These are phyloP conservation scores for Umimayanthus kanabou DNA, from an alignment of 92 coral and sea anemone genomes.

Conservation along the genomic window DNA sequence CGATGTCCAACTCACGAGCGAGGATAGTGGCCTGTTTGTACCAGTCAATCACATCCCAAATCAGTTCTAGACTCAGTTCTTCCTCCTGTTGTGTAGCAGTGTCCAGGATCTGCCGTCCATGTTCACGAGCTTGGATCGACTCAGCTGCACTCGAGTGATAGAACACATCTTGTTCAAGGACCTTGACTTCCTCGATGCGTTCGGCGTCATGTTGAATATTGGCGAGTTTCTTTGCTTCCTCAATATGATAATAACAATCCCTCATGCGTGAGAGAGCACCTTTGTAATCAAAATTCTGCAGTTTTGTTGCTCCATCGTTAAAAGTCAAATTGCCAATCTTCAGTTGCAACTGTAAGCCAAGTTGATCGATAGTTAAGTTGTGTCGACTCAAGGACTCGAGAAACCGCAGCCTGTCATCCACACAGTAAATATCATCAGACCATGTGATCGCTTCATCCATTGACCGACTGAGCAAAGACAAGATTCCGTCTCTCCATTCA, in stretches of 20 bases:
- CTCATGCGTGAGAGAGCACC: conserved; percentile 72
- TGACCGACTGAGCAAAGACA: conserved; percentile 57
- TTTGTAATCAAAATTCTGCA: conserved; percentile 68
- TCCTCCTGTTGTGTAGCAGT: conserved; percentile 66
- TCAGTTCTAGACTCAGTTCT: conserved; percentile 65
- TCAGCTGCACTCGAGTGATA: conserved; percentile 72
- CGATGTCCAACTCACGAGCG: conserved; percentile 79
- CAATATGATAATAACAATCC: conserved; percentile 83
- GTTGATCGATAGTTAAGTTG: conserved; percentile 41
- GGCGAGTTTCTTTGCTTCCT: conserved; percentile 75
- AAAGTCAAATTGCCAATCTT: conserved; percentile 61
- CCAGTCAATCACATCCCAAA: conserved; percentile 89
- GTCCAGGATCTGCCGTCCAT: conserved; percentile 65
- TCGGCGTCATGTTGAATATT: conserved; percentile 42
- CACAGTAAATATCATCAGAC: conserved; percentile 49
- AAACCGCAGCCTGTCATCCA: conserved; percentile 29
- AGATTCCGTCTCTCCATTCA: conserved; percentile 65
- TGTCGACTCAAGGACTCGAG: conserved; percentile 47
- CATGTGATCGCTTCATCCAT: conserved; percentile 59
- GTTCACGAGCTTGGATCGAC: conserved; percentile 79
- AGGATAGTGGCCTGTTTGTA: conserved; percentile 76
- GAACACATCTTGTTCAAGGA: conserved; percentile 68
- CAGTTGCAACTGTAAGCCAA: conserved; percentile 55
- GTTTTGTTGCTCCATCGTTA: conserved; percentile 75
- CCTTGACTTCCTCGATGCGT: conserved; percentile 42